A percentile compares a stretch with the other conserved stretches of the same genome.
Conservation (phyloP, 2,888 invertebrate species). For the Mesorhabditis sp. region DNA sequence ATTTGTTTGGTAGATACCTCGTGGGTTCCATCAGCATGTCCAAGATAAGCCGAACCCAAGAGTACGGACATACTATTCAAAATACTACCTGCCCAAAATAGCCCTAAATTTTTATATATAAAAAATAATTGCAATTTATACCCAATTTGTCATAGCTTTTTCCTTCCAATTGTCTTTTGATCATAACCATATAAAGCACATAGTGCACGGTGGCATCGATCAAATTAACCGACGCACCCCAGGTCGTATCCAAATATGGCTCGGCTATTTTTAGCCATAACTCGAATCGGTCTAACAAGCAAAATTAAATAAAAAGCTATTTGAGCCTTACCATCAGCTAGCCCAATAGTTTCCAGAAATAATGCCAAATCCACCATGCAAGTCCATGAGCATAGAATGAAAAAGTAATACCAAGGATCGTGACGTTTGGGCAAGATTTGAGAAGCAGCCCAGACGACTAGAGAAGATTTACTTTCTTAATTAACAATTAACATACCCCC, state of each 20-base stretch:
- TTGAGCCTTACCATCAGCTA: neutral
- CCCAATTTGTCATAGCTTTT: neutral
- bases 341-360: neutral
- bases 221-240: neutral
- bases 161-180: neutral
- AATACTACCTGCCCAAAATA: neutral
- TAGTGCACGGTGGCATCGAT: neutral
- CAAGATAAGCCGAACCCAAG: neutral
- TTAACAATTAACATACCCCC: neutral
- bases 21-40: neutral
- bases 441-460: neutral
- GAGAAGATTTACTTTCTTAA: neutral
- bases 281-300: neutral
- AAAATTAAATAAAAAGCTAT: too few relatives aligned
- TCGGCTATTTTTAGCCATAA: neutral
- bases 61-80: constrained; percentile 1
- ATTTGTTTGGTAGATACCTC: neutral
- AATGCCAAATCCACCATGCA: constrained; percentile 1
- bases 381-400: neutral
- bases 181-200: neutral
- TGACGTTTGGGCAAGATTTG: neutral
- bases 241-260: constrained; percentile 1
- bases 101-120: constrained; percentile 1
- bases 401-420: constrained; percentile 3
- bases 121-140: neutral